phyloP scores from a whole-genome alignment of 1,140 invertebrate genomes.

The Drosophila pruinosa region DNA sequence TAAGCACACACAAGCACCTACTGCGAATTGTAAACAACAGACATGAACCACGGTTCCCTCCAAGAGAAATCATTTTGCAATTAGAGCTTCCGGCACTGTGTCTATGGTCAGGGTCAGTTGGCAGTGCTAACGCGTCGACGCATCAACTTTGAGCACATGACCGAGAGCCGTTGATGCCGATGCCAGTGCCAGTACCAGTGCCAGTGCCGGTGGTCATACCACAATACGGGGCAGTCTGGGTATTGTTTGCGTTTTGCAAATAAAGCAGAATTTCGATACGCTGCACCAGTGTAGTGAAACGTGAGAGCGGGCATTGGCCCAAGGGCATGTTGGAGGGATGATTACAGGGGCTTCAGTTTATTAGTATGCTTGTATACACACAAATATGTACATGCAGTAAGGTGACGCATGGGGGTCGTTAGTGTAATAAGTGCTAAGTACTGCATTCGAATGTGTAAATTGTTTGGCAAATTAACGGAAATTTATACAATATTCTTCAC shows the following conservation, averaged over 20 bases:
- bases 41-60: background rate
- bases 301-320: slow-evolving; percentile 44
- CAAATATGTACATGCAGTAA: background rate
- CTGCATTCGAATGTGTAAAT: background rate
- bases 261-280: slow-evolving; percentile 40
- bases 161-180: slow-evolving; percentile 19
- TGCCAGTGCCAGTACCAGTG: background rate
- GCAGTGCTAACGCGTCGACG: background rate
- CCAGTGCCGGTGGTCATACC: background rate
- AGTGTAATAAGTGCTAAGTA: background rate
- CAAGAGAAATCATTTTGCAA: slow-evolving; percentile 26
- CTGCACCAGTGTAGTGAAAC: slow-evolving; percentile 63
- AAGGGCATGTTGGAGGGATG: slow-evolving; percentile 4
- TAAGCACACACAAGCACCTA: background rate
- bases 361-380: background rate
- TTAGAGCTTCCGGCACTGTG: slow-evolving; percentile 49
- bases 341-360: background rate
- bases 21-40: slow-evolving; percentile 1
- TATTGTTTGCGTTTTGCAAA: slow-evolving; percentile 36
- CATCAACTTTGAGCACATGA: slow-evolving; percentile 52
- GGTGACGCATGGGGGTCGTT: slow-evolving; percentile 8
- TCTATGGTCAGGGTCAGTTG: slow-evolving; percentile 73
- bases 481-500: background rate
- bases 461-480: background rate
- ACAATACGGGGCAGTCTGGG: slow-evolving; percentile 6